A percentile compares a stretch with the other conserved stretches of the same genome.
Conservation (phyloP, 2,113 vertebrate genomes). For the Cololabis saira region DNA sequence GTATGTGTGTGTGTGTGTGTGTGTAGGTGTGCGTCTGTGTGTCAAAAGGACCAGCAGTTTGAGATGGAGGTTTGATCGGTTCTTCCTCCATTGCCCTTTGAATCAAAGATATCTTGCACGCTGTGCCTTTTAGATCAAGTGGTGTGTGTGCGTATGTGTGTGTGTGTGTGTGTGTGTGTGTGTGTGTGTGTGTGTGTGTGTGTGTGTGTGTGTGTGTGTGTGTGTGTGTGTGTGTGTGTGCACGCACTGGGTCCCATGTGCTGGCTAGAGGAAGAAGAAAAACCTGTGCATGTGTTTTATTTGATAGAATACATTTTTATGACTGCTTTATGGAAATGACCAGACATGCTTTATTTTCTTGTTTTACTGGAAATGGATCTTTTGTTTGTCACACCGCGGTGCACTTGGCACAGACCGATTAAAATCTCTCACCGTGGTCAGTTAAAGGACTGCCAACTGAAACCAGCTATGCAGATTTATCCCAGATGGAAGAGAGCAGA, state of each 20-base stretch:
- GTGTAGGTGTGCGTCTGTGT: too few species aligned
- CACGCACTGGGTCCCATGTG: too few species aligned
- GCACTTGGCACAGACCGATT: slow-evolving; percentile 46
- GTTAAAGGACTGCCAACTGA: slow-evolving; percentile 55
- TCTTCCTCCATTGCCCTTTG: slow-evolving; percentile 33
- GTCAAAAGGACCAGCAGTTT: not conserved
- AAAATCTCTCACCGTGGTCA: slow-evolving; percentile 30
- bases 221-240: slow-evolving; percentile 1
- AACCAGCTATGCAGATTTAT: slow-evolving; percentile 49
- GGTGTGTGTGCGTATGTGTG: slow-evolving; percentile 15
- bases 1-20: too few species aligned
- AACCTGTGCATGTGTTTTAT: slow-evolving; percentile 41
- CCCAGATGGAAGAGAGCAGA: slow-evolving; percentile 43
- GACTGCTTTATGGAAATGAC: slow-evolving; percentile 52
- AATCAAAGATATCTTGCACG: slow-evolving; percentile 38
- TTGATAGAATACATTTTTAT: slow-evolving; percentile 64
- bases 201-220: slow-evolving; percentile 1
- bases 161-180: slow-evolving; percentile 2
- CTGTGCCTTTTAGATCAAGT: slow-evolving; percentile 8
- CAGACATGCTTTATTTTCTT: slow-evolving; percentile 50
- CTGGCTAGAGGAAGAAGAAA: too few species aligned
- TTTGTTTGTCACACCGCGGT: slow-evolving; percentile 51
- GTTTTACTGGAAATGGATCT: slow-evolving; percentile 41
- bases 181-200: slow-evolving; percentile 15
- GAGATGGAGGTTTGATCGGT: slow-evolving; percentile 31